Base-by-base conservation (phyloP, 1,140 invertebrate genomes). In the Drosophila simulans region DNA sequence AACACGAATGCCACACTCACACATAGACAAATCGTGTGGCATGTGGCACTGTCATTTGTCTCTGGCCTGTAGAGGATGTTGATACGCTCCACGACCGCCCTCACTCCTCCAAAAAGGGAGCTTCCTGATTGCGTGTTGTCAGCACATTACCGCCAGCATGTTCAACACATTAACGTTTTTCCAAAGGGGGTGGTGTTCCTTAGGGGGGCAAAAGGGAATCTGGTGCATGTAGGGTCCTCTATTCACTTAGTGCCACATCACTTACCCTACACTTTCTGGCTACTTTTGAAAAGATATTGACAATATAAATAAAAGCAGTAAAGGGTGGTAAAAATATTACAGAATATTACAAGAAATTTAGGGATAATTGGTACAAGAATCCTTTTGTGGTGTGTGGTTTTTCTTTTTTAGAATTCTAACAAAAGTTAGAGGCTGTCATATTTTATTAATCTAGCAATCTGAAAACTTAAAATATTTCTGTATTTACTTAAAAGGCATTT, bases 1-100 rank as follows among this genome's bases (percentile, higher is more conserved):
- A 20, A 11, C 48, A 51, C 52, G 51, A 34, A 34, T 27, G 40
- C 2, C 31, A 4, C n/a, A 49, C 20, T 4, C 12, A 13, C 37
- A 37, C 31, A 52, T 27, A 22, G 42, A 52, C 45, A 59, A 22
- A 54, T 34, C 46, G 39, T 55, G 62, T 86, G 71, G 84, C 85
- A 89, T 90, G 84, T 64, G 80, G 76, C 73, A 77, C 15, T 89
- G 84, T 89, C 84, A 90, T 89, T 89, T 90, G 77, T 89, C 80
- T 89, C 54, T 68, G 25, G 66, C 27, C 55, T 55, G 57, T 20
- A 17, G 52, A 65, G 58, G 56, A 58, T 52, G 59, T 43, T 40
- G 46, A 22, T 27, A 40, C 34, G 8, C 25, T 31, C 20, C 10
- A 3, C 31, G 20, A 17, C 22, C 31, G 20, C 17, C n/a, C 43